Evolutionary conservation across 2,113 vertebrate genomes (phyloP), one percentile per base, ranked within the genome.

Genomic region (Ranitomeya imitator): DNA sequence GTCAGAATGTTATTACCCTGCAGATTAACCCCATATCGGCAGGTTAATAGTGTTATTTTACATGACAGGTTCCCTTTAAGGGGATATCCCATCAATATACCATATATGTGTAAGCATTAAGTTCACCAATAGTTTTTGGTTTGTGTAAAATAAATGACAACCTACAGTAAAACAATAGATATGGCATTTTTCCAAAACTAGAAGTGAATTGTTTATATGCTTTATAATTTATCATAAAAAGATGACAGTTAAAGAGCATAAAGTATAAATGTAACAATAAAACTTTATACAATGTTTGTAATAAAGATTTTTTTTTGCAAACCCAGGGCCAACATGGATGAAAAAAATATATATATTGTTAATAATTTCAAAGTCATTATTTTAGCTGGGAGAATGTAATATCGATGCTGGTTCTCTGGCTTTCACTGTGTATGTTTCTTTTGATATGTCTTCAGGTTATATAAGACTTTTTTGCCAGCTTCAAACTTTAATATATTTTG

Each of bases 401-500:
- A 60, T 82, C 60, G 18, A 60, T 55, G 37, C 19, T 61, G 23
- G 26, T 73, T 76, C 11, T 63, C 60, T 45, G 19, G 31, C 60
- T 52, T 83, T 61, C 45, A 63, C 55, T 83, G 54, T 77, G 71
- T 73, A 71, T 73, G n/a, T 88, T 61, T 74, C 55, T 83, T 21
- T 76, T 82, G 79, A 61, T 76, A 88, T 88, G 57, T 74, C 86
- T 88, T 16, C 67, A 83, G 86, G 86, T 61, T 61, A 83, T 76
- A 61, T 71, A 67, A 31, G 37, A 54, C 21, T 79, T 86, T 87
- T 67, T 87, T 69, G 45, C 59, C 21, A 71, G 55, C 45, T 80
- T 79, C 69, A 87, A 87, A 87, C 65, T 82, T 87, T 88, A 83
- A 74, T 88, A 83, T 71, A 88, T 69, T 88, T 81, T 83, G 69